These are phyloP conservation scores for Epiblema foenella DNA, from an alignment of 2,888 invertebrate species.

Conservation along the genomic window DNA sequence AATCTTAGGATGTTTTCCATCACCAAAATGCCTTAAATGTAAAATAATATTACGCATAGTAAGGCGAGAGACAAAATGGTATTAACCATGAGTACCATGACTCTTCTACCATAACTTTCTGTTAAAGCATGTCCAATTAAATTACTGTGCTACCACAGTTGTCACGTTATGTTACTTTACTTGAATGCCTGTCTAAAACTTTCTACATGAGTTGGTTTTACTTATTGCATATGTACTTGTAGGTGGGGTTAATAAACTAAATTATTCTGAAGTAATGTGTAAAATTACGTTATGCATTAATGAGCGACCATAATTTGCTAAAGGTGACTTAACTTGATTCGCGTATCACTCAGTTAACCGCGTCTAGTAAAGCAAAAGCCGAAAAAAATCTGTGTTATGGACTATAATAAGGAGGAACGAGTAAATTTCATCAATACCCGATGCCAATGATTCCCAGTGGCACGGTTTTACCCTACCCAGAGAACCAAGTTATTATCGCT, in stretches of 20 bases:
- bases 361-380: constrained; percentile 30
- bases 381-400: constrained; percentile 24
- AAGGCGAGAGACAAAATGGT: too few species aligned
- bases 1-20: too few species aligned
- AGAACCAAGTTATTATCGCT: constrained; percentile 48
- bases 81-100: too few species aligned
- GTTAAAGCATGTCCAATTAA: too few species aligned
- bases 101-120: too few species aligned
- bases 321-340: neutral
- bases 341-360: constrained; percentile 24
- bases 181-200: neutral
- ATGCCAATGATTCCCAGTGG: constrained; percentile 54
- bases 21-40: too few species aligned
- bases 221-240: neutral
- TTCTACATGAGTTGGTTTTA: too few species aligned
- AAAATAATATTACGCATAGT: too few species aligned
- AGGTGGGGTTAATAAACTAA: neutral
- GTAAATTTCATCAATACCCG: constrained; percentile 52
- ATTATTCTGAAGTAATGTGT: neutral
- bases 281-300: constrained; percentile 1
- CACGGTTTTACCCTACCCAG: constrained; percentile 24
- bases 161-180: neutral
- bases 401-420: constrained; percentile 41
- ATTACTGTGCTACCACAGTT: too few species aligned
- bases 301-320: too few species aligned